Percentiles rank a stretch among this genome's conserved stretches.
Conservation (phyloP, 2,797 vertebrate species). For the Peromyscus aztecus region DNA sequence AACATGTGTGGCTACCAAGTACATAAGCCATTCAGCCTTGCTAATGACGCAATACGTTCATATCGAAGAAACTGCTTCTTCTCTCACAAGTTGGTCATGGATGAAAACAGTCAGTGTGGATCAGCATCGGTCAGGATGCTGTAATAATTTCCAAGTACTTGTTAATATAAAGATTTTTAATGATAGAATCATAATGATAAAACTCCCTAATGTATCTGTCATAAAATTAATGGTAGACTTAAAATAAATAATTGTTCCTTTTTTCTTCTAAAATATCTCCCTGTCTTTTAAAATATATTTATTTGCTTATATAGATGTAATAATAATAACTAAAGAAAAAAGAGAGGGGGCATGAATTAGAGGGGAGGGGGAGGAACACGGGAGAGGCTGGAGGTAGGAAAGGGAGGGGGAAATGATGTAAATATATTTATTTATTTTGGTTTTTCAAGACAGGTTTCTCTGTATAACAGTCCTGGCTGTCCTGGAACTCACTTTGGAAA, state of each 20-base stretch:
- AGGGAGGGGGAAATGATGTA: not conserved
- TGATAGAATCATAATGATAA: not conserved
- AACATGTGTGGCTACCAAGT: not conserved
- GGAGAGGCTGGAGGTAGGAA: not conserved
- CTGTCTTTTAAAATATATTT: not conserved
- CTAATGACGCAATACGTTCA: not conserved
- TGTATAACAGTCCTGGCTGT: too few relatives aligned
- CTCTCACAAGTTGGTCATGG: not conserved
- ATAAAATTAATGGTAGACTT: not conserved
- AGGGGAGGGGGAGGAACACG: not conserved
- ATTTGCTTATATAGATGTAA: not conserved
- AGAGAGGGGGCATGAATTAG: not conserved
- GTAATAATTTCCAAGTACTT: not conserved
- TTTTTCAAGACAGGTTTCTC: too few relatives aligned
- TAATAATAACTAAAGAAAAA: not conserved
- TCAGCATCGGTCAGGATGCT: not conserved
- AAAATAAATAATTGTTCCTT: not conserved
- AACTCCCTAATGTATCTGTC: not conserved
- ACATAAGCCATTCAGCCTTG: not conserved
- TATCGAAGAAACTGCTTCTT: not conserved
- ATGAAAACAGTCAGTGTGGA: not conserved
- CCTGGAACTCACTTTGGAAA: too few relatives aligned
- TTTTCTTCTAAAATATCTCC: constrained; percentile 3
- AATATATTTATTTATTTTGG: too few relatives aligned
- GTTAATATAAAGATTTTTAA: not conserved